Evolutionary conservation across 2,888 invertebrate genomes (phyloP).

Genomic region (Lasioglossum leucozonium): DNA sequence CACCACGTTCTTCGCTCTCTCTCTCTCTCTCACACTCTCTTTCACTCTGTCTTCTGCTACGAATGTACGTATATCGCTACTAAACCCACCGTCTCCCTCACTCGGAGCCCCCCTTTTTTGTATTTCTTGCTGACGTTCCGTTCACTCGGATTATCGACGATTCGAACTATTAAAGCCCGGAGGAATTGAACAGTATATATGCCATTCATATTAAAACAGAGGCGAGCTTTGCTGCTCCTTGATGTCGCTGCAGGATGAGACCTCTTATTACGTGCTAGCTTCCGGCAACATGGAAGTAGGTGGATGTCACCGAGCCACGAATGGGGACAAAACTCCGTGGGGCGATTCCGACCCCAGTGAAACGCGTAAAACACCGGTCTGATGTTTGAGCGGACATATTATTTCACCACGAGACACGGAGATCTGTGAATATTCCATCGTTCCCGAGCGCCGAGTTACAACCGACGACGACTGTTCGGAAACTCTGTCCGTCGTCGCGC

Average conservation of each 20-base stretch:
- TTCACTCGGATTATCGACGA: constrained; percentile 73
- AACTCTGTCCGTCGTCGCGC: background rate
- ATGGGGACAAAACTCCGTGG: constrained; percentile 62
- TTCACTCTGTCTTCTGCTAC: background rate
- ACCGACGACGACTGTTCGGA: background rate
- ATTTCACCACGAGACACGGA: constrained; percentile 9
- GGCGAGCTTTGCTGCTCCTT: constrained; percentile 49
- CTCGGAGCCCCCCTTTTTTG: constrained; percentile 24
- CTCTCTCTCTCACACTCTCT: background rate
- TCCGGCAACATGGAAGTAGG: constrained; percentile 62
- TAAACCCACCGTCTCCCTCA: background rate
- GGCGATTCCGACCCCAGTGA: constrained; percentile 41
- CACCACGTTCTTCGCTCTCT: background rate
- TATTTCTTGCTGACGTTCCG: constrained; percentile 66
- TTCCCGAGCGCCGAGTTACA: background rate
- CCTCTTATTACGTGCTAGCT: constrained; percentile 68
- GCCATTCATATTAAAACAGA: constrained; percentile 70
- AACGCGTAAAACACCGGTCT: constrained; percentile 15
- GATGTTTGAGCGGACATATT: constrained; percentile 54
- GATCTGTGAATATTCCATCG: constrained; percentile 1
- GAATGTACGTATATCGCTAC: background rate
- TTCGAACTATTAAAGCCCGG: constrained; percentile 74
- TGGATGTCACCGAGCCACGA: constrained; percentile 51
- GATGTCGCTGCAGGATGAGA: constrained; percentile 64
- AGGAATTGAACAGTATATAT: constrained; percentile 67